phyloP scores from a whole-genome alignment of 2,797 vertebrate species.

The Notamacropus eugenii region DNA sequence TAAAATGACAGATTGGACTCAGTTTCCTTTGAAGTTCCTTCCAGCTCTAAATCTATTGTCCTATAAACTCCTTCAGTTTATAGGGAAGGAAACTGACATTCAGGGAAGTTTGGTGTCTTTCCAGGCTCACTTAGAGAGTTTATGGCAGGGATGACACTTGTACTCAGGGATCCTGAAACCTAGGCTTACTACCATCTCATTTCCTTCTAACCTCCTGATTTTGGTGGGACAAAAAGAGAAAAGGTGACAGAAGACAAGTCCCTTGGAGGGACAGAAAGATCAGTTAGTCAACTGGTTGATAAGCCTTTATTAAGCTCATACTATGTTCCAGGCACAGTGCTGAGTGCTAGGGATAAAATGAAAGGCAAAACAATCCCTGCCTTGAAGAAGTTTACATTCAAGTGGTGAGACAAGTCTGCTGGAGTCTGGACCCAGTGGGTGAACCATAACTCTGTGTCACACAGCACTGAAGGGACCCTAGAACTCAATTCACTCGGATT shows the following conservation, averaged over 20 bases:
- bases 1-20: background rate
- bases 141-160: background rate
- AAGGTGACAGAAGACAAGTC: background rate
- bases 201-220: slow-evolving; percentile 58
- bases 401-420: background rate
- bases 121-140: background rate
- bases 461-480: background rate
- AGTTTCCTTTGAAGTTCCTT: background rate
- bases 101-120: background rate
- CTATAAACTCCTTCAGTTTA: slow-evolving; percentile 4
- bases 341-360: background rate
- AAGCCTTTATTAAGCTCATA: background rate
- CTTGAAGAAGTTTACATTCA: background rate
- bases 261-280: background rate
- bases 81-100: background rate
- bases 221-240: slow-evolving; percentile 50
- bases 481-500: background rate
- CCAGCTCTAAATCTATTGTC: background rate
- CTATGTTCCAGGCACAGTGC: background rate
- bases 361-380: background rate
- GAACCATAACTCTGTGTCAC: background rate
- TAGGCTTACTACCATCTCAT: slow-evolving; percentile 35
- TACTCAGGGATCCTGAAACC: background rate
- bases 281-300: background rate
- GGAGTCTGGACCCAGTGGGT: background rate